Conservation (phyloP, 1,140 invertebrate genomes). For the Sesamia nonagrioides region DNA sequence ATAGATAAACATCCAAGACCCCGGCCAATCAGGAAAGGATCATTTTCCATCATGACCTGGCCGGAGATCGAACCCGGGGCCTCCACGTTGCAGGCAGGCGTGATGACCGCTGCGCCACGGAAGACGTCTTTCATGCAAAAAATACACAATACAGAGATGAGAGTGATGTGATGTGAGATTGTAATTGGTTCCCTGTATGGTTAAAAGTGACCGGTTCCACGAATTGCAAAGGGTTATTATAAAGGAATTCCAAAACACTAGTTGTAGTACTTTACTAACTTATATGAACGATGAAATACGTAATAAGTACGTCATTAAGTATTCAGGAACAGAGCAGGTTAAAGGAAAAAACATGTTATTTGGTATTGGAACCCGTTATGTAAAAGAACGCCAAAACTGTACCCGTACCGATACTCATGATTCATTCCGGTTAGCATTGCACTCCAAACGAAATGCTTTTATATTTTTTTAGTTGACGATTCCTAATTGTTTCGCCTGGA, state of each 20-base stretch:
- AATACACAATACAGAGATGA: too few species aligned
- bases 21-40: too few species aligned
- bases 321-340: background rate
- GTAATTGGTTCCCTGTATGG: background rate
- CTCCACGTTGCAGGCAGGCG: too few species aligned
- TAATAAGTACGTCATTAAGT: background rate
- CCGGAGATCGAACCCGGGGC: too few species aligned
- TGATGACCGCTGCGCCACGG: too few species aligned
- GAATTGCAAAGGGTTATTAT: conserved; percentile 3
- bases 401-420: conserved; percentile 40
- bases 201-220: background rate
- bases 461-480: background rate
- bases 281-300: background rate
- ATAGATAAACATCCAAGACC: too few species aligned
- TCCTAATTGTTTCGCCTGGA: background rate
- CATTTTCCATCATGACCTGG: too few species aligned
- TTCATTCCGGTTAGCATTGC: conserved; percentile 41
- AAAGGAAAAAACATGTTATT: conserved; percentile 40
- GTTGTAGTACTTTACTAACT: conserved; percentile 12
- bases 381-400: conserved; percentile 35
- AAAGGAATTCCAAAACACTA: background rate
- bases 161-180: too few species aligned
- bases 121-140: too few species aligned
- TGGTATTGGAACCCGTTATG: conserved; percentile 39
- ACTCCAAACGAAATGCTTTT: conserved; percentile 32